Percentiles rank a stretch among this genome's conserved stretches.
These are phyloP conservation scores for Gila robusta DNA, from an alignment of 2,797 vertebrate genomes.

Conservation along the genomic window DNA sequence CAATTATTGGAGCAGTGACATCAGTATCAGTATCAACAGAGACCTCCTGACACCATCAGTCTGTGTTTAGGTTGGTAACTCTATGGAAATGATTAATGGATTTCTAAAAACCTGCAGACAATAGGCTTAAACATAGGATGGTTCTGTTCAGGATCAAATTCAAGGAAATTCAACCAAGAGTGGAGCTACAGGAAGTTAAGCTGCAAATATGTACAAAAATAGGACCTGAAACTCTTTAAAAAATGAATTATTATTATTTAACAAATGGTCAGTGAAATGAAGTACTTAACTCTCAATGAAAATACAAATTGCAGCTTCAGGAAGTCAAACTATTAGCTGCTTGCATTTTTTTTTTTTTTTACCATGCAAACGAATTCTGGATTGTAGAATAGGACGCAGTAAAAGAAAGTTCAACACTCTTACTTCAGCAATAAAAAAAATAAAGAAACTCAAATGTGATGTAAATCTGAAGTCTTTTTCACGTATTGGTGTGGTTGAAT, in stretches of 20 bases:
- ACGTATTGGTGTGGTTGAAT: too few relatives aligned
- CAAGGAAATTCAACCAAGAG: background rate
- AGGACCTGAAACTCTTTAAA: background rate
- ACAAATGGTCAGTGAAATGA: background rate
- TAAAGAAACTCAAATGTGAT: too few relatives aligned
- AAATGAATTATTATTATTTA: background rate
- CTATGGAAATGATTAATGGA: background rate
- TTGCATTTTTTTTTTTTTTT: background rate
- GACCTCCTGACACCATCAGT: background rate
- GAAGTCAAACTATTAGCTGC: background rate
- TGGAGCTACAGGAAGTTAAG: background rate
- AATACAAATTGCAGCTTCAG: background rate
- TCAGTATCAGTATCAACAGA: slow-evolving; percentile 13
- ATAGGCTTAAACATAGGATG: background rate
- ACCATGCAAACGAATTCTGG: background rate
- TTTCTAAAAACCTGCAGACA: slow-evolving; percentile 16
- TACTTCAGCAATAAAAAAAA: too few relatives aligned
- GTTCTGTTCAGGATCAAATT: background rate
- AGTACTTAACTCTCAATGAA: background rate
- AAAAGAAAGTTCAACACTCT: too few relatives aligned
- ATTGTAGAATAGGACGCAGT: too few relatives aligned
- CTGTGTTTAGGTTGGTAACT: slow-evolving; percentile 31
- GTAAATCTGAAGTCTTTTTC: too few relatives aligned
- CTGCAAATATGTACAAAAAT: background rate
- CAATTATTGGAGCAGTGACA: slow-evolving; percentile 50